Percentiles rank a stretch among this genome's conserved stretches.
phyloP scores from a whole-genome alignment of 2,797 vertebrate species.

The Rhinichthys osculus region DNA sequence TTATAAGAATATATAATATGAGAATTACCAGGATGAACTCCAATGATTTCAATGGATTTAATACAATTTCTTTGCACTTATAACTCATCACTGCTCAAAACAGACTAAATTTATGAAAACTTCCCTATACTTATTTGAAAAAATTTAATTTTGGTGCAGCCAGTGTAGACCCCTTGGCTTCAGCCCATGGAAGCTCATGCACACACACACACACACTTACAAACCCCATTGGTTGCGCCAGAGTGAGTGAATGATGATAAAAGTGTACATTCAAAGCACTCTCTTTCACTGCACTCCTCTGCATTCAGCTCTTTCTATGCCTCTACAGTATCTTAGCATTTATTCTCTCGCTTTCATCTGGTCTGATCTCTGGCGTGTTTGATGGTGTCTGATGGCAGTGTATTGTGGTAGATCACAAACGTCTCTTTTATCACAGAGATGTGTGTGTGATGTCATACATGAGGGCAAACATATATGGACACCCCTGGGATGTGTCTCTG shows the following conservation, averaged over 20 bases:
- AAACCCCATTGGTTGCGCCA: not conserved
- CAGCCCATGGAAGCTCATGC: too few relatives aligned
- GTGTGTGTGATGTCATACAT: constrained; percentile 18
- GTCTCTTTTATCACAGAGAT: constrained; percentile 20
- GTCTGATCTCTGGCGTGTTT: not conserved
- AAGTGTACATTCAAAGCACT: constrained; percentile 7
- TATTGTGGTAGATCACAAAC: constrained; percentile 26
- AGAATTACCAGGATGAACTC: too few relatives aligned
- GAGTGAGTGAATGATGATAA: constrained; percentile 2
- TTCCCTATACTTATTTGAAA: too few relatives aligned
- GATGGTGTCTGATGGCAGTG: constrained; percentile 3
- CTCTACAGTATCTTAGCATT: constrained; percentile 3
- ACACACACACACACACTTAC: constrained; percentile 23
- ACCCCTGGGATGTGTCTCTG: not conserved
- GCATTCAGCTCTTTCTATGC: not conserved
- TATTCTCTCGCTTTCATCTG: constrained; percentile 7
- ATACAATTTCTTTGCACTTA: too few relatives aligned
- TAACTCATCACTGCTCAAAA: too few relatives aligned
- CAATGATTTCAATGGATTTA: too few relatives aligned
- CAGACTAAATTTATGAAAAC: too few relatives aligned
- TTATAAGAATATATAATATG: too few relatives aligned
- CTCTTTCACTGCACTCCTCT: constrained; percentile 4
- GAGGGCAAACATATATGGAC: constrained; percentile 20
- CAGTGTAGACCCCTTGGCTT: too few relatives aligned
- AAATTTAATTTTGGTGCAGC: too few relatives aligned